Evolutionary conservation across 2,888 invertebrate species (phyloP).

Genomic region (Julus scanicus): DNA sequence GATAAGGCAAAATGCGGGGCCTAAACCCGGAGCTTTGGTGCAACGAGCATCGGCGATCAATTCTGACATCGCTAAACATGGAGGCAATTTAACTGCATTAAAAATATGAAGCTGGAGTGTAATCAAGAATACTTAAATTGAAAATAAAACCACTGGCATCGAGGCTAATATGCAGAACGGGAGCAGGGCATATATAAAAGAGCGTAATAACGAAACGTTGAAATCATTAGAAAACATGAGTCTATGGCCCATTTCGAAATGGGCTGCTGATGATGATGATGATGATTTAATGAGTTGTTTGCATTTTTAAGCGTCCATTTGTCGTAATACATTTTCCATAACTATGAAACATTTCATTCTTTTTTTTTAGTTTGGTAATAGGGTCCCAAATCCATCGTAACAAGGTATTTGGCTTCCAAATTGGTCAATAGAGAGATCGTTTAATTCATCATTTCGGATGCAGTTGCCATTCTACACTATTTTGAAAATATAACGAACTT

Average conservation of each 20-base stretch:
- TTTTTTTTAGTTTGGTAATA: neutral
- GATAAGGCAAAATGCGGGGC: constrained; percentile 34
- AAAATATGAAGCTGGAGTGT: constrained; percentile 42
- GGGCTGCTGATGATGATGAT: constrained; percentile 14
- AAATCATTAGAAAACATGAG: constrained; percentile 22
- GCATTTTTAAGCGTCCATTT: neutral
- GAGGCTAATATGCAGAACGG: neutral
- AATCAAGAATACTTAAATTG: constrained; percentile 35
- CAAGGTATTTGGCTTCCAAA: neutral
- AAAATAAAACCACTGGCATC: constrained; percentile 3
- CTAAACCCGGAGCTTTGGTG: constrained; percentile 5
- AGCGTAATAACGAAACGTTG: neutral
- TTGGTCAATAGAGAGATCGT: neutral
- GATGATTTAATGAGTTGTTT: constrained; percentile 22
- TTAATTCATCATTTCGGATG: neutral
- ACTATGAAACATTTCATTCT: neutral
- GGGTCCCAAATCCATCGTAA: neutral
- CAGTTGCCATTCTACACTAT: no score
- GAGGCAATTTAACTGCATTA: constrained; percentile 36
- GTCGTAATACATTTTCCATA: neutral
- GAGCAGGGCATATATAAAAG: neutral
- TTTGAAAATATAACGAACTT: no score
- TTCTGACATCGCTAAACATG: constrained; percentile 21
- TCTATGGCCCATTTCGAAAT: neutral
- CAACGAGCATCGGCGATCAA: constrained; percentile 36